These are phyloP conservation scores for Tor tambroides DNA, from an alignment of 2,113 vertebrate genomes.

Conservation along the genomic window DNA sequence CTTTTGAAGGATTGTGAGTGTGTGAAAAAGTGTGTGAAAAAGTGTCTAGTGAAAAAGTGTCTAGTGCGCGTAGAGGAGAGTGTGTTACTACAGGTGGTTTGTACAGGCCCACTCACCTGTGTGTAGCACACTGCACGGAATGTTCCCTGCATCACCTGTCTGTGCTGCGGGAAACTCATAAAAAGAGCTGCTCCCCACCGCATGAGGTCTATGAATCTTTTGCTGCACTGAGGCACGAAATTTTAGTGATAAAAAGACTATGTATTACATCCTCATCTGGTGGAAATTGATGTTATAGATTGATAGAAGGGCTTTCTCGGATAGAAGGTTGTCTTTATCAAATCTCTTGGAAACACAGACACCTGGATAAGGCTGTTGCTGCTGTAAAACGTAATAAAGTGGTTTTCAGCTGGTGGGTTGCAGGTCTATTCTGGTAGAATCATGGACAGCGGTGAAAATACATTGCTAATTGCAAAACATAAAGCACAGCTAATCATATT, in stretches of 20 bases:
- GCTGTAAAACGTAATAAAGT: background rate
- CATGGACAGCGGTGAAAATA: background rate
- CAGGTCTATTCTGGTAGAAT: background rate
- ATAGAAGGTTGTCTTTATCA: background rate
- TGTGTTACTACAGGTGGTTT: too few species aligned
- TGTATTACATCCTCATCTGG: constrained; percentile 1
- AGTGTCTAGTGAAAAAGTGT: too few species aligned
- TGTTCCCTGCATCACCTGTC: constrained; percentile 19
- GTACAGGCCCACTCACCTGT: too few species aligned
- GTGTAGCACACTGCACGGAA: too few species aligned
- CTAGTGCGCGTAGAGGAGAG: too few species aligned
- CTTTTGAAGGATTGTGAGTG: too few species aligned
- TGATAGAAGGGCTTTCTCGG: background rate
- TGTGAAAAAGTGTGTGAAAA: too few species aligned
- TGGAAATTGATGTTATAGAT: constrained; percentile 13
- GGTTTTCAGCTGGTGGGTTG: background rate
- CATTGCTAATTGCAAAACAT: background rate
- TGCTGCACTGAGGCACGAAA: background rate
- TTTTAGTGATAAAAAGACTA: constrained; percentile 30
- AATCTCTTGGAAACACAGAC: background rate
- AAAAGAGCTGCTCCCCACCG: background rate
- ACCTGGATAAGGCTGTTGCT: background rate
- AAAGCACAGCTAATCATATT: background rate
- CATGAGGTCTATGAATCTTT: constrained; percentile 30
- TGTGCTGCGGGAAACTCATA: constrained; percentile 3